Conservation (phyloP, 2,113 vertebrate species). For the Oryctolagus cuniculus region mOryCun1.1 NC_091453.1:62515501-62516000, state of each 20-base stretch:
- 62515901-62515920: neutral
- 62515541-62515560: neutral
- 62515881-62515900: neutral
- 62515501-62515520: neutral
- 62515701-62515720: neutral
- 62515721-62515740: neutral
- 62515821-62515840: neutral
- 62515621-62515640: neutral
- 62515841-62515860: neutral
- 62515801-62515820: neutral
- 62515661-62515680: neutral
- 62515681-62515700: neutral
- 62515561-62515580: neutral
- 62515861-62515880: neutral
- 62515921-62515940: neutral
- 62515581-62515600: neutral
- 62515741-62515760: neutral
- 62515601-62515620: neutral
- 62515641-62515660: neutral
- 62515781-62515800: neutral
- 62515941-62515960: neutral
- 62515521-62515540: neutral
- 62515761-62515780: neutral
- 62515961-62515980: neutral
- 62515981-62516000: neutral